These are phyloP conservation scores for Chaetops frenatus DNA, from an alignment of 2,113 vertebrate species.

Conservation along the genomic window DNA sequence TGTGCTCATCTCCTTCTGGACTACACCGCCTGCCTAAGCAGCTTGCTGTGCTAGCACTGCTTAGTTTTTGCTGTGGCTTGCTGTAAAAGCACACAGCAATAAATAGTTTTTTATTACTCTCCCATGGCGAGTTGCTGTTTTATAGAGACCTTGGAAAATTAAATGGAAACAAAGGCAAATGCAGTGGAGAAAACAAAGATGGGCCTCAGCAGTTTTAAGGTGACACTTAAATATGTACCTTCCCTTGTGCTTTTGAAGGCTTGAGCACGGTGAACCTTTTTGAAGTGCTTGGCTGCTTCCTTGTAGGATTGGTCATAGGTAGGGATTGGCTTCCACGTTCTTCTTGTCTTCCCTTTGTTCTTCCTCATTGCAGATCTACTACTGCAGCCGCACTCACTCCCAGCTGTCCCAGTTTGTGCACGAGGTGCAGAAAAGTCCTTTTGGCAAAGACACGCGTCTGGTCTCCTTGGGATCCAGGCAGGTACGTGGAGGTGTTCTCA, in stretches of 20 bases:
- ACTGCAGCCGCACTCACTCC: slow-evolving; percentile 96
- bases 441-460: slow-evolving; percentile 78
- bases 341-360: background rate
- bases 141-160: background rate
- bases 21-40: background rate
- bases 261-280: background rate
- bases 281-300: background rate
- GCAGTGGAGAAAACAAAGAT: background rate
- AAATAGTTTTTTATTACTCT: background rate
- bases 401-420: slow-evolving; percentile 93
- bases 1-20: background rate
- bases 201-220: background rate
- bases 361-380: slow-evolving; percentile 82
- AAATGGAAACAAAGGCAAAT: background rate
- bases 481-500: slow-evolving; percentile 61
- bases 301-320: background rate
- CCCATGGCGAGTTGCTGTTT: background rate
- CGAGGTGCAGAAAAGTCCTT: slow-evolving; percentile 93
- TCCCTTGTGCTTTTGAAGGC: background rate
- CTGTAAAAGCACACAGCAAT: background rate
- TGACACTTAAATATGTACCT: background rate
- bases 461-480: slow-evolving; percentile 91
- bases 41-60: background rate
- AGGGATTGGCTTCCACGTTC: background rate
- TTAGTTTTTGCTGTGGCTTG: background rate